Evolutionary conservation across 2,888 invertebrate species (phyloP).

Genomic region (Eucera pruinosa): DNA sequence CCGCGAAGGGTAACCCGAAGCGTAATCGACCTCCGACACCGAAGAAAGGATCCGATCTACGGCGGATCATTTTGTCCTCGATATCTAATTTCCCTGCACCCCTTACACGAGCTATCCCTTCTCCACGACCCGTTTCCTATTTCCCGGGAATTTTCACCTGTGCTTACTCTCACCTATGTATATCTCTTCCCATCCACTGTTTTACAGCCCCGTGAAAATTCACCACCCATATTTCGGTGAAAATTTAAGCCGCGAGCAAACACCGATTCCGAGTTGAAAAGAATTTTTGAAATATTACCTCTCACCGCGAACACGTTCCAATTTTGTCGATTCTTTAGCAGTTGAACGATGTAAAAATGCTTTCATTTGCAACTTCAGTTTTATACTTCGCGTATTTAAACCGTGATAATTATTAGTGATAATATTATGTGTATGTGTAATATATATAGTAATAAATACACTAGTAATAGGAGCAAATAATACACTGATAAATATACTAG

Average conservation of each 20-base stretch:
- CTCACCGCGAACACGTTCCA: too few relatives aligned
- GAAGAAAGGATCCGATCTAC: slow-evolving; percentile 38
- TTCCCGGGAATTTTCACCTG: slow-evolving; percentile 39
- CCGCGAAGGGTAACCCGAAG: slow-evolving; percentile 48
- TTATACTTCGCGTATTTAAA: too few relatives aligned
- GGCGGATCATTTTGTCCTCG: slow-evolving; percentile 49
- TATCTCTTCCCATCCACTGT: not conserved
- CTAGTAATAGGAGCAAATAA: too few relatives aligned
- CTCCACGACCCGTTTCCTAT: slow-evolving; percentile 15
- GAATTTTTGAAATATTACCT: too few relatives aligned
- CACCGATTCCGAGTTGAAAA: too few relatives aligned
- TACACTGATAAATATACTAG: too few relatives aligned
- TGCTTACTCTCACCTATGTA: slow-evolving; percentile 10
- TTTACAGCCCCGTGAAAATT: slow-evolving; percentile 13
- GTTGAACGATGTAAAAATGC: too few relatives aligned
- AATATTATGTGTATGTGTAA: too few relatives aligned
- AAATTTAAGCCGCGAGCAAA: not conserved
- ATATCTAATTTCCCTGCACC: slow-evolving; percentile 57
- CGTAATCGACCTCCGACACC: slow-evolving; percentile 42
- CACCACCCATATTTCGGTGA: slow-evolving; percentile 9
- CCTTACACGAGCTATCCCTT: not conserved
- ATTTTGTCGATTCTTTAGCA: too few relatives aligned
- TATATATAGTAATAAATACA: too few relatives aligned
- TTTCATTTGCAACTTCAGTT: too few relatives aligned
- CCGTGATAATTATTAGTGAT: too few relatives aligned